Conservation (phyloP, 30 jellyfish, hydroid and myxozoan species). For the Chironex yamaguchii region DNA sequence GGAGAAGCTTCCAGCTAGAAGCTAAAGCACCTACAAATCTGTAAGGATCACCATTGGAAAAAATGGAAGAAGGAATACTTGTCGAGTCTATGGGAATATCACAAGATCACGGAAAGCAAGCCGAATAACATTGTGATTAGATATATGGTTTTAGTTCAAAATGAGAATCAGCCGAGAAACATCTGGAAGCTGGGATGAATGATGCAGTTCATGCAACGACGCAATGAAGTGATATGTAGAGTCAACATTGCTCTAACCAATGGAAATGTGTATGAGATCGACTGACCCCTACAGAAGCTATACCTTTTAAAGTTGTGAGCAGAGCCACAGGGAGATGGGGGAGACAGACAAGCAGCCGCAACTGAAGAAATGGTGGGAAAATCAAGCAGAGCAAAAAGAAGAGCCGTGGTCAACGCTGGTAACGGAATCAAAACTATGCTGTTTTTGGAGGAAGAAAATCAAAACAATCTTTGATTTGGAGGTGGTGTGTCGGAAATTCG, state of each 20-base stretch:
- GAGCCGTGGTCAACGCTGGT: no score
- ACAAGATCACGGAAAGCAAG: background rate
- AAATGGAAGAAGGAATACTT: conserved; percentile 18
- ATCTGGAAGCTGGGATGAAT: conserved; percentile 10
- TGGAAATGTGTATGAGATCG: background rate
- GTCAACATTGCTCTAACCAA: background rate
- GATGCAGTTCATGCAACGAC: background rate
- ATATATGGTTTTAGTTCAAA: background rate
- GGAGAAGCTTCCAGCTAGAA: conserved; percentile 7
- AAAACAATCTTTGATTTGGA: no score
- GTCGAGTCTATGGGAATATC: conserved; percentile 23
- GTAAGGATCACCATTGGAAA: conserved; percentile 5
- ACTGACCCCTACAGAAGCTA: background rate
- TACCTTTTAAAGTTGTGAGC: conserved; percentile 1
- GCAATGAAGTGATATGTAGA: conserved; percentile 1
- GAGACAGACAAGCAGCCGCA: no score
- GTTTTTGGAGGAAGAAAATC: no score
- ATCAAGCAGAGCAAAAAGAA: no score
- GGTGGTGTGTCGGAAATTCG: background rate
- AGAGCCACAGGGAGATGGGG: no score
- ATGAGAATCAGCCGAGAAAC: background rate
- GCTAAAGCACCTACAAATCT: conserved; percentile 28
- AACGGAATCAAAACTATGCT: no score
- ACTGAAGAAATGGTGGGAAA: no score
- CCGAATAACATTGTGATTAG: background rate